Conservation (phyloP, 2,888 invertebrate genomes). For the Erebia epiphron region DNA sequence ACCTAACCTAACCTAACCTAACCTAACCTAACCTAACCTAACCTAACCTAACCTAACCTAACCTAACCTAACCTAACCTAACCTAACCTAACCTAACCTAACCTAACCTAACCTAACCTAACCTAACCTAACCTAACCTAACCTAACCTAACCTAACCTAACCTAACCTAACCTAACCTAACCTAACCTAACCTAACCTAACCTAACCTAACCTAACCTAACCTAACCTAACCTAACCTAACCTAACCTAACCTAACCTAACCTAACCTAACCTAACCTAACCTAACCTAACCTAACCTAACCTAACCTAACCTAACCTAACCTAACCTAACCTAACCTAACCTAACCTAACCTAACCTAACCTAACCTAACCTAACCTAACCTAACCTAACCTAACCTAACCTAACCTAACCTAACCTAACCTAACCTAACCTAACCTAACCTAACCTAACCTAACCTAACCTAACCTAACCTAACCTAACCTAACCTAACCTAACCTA, state of each 20-base stretch:
- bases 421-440: slow-evolving; percentile 37
- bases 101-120: no score
- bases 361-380: slow-evolving; percentile 26
- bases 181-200: slow-evolving; percentile 19
- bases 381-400: slow-evolving; percentile 25
- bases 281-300: slow-evolving; percentile 24
- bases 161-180: no score
- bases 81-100: no score
- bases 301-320: slow-evolving; percentile 22
- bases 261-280: slow-evolving; percentile 18
- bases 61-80: no score
- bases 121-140: slow-evolving; percentile 33
- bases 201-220: slow-evolving; percentile 4
- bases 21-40: no score
- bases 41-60: no score
- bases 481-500: slow-evolving; percentile 35
- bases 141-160: no score
- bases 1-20: no score
- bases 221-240: slow-evolving; percentile 2
- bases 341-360: slow-evolving; percentile 14
- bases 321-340: slow-evolving; percentile 12
- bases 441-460: slow-evolving; percentile 37
- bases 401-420: slow-evolving; percentile 35
- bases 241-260: slow-evolving; percentile 11
- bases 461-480: slow-evolving; percentile 34